Conservation (phyloP, 2,888 invertebrate genomes). For the Octonoba sinensis region DNA sequence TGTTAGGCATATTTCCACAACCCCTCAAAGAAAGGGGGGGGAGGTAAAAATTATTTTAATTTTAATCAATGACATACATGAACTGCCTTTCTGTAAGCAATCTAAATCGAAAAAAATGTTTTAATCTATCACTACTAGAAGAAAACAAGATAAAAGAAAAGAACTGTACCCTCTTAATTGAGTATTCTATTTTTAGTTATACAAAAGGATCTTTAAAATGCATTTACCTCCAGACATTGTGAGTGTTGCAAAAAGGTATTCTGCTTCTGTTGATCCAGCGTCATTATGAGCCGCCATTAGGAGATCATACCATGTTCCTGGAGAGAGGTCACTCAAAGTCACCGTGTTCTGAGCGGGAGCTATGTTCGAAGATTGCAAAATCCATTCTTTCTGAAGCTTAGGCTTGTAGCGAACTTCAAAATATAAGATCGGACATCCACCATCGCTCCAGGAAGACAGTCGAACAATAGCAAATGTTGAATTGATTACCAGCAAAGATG, state of each 20-base stretch:
- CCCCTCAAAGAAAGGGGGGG: no score
- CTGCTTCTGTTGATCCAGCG: conserved; percentile 93
- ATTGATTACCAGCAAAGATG: conserved; percentile 90
- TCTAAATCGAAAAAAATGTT: no score
- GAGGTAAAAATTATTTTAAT: no score
- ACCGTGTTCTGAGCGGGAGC: conserved; percentile 76
- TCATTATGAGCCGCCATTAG: conserved; percentile 87
- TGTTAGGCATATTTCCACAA: no score
- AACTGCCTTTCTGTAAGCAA: no score
- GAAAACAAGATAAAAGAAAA: not conserved
- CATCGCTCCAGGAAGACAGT: conserved; percentile 92
- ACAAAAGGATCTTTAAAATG: not conserved
- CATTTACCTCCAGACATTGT: conserved; percentile 92
- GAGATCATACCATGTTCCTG: conserved; percentile 93
- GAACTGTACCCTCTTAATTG: not conserved
- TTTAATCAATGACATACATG: no score
- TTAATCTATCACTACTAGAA: no score
- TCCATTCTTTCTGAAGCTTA: conserved; percentile 79
- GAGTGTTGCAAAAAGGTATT: conserved; percentile 94
- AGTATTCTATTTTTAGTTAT: not conserved
- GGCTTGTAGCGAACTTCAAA: conserved; percentile 88
- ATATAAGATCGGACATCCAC: conserved; percentile 94
- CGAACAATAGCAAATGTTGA: conserved; percentile 92
- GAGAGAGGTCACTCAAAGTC: conserved; percentile 79
- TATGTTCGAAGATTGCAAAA: conserved; percentile 92